These are phyloP conservation scores for Dryobota labecula DNA, from an alignment of 2,888 invertebrate species.

Conservation along the genomic window DNA sequence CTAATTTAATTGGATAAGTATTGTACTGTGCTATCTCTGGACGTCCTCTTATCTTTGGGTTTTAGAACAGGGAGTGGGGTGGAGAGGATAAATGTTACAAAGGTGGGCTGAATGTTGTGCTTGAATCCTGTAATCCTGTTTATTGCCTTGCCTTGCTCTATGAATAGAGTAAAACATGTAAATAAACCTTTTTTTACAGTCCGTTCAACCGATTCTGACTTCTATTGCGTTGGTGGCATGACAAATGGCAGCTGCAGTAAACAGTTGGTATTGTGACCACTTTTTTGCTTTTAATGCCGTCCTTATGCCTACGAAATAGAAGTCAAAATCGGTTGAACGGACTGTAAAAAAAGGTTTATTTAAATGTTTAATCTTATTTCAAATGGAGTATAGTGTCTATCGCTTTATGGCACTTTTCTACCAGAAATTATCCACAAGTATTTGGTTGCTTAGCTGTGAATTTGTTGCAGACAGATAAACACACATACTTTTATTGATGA, in stretches of 20 bases:
- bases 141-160: neutral
- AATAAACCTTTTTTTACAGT: too few relatives aligned
- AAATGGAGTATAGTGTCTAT: too few relatives aligned
- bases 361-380: too few relatives aligned
- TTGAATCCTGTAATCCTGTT: neutral
- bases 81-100: slow-evolving; percentile 50
- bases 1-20: slow-evolving; percentile 87
- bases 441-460: neutral
- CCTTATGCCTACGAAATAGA: too few relatives aligned
- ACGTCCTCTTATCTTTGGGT: slow-evolving; percentile 80
- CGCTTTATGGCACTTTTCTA: neutral
- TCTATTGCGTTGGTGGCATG: too few relatives aligned
- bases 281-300: too few relatives aligned
- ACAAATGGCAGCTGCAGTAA: too few relatives aligned
- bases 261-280: too few relatives aligned
- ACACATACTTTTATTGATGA: neutral
- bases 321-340: too few relatives aligned
- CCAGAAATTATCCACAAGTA: neutral
- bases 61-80: slow-evolving; percentile 67
- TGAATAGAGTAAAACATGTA: neutral
- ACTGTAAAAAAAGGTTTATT: too few relatives aligned
- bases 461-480: neutral
- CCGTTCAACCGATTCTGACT: too few relatives aligned
- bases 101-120: neutral
- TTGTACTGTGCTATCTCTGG: slow-evolving; percentile 82